Conservation (phyloP, 1,140 invertebrate genomes). For the Apolygus lucorum region DNA sequence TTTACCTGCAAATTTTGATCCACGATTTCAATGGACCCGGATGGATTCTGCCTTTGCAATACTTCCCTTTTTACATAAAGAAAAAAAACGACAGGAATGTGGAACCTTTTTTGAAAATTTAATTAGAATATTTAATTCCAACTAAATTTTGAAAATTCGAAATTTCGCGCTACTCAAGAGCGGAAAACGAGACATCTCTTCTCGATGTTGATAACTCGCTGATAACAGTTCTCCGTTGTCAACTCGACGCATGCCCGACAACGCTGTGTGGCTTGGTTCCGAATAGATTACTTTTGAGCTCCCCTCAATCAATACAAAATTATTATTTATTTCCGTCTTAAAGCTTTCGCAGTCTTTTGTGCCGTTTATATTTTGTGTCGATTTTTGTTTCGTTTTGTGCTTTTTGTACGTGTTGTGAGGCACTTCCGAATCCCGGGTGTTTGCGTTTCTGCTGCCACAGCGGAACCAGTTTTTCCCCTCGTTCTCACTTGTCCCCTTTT, state of each 20-base stretch:
- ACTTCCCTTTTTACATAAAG: no score
- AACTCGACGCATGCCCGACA: slow-evolving; percentile 11
- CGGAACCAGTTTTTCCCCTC: neutral
- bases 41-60: no score
- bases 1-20: no score
- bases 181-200: no score
- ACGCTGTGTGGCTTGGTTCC: neutral
- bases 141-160: no score
- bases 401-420: neutral
- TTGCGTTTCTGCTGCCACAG: neutral
- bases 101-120: no score
- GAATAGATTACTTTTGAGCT: neutral
- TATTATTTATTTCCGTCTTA: neutral
- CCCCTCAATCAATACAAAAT: neutral
- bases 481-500: neutral
- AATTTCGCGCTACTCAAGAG: no score
- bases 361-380: neutral
- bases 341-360: neutral
- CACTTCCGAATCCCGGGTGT: neutral
- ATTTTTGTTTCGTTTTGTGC: neutral
- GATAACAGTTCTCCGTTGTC: neutral
- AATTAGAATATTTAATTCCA: no score
- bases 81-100: no score
- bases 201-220: no score
- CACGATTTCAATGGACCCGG: no score